These are phyloP conservation scores for Callinectes sapidus DNA, from an alignment of 2,888 invertebrate genomes.

Conservation along the genomic window DNA sequence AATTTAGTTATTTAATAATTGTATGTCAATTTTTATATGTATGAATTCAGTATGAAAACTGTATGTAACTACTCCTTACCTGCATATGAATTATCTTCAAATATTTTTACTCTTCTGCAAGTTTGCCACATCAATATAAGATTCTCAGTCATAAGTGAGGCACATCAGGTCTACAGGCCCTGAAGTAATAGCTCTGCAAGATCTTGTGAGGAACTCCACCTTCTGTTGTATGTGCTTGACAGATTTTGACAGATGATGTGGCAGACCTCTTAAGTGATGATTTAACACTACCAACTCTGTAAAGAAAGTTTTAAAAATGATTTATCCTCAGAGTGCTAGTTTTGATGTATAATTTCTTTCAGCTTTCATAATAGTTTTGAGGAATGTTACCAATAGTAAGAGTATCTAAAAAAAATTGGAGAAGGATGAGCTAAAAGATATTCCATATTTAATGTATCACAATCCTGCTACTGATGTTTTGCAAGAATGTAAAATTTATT, in stretches of 20 bases:
- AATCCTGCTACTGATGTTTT: neutral
- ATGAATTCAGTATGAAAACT: neutral
- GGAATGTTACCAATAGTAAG: neutral
- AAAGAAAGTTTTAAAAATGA: neutral
- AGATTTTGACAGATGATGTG: neutral
- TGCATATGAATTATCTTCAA: neutral
- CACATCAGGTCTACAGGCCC: neutral
- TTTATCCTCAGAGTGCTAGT: neutral
- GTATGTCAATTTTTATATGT: neutral
- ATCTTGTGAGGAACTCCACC: neutral
- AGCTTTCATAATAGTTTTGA: neutral
- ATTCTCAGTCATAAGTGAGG: neutral
- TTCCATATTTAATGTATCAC: neutral
- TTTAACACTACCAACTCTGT: neutral
- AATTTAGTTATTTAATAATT: neutral
- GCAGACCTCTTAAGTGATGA: neutral
- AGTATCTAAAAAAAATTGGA: neutral
- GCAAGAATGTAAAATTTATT: conserved; percentile 5
- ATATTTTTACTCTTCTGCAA: neutral
- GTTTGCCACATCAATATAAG: neutral
- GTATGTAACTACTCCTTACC: neutral
- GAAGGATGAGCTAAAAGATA: neutral
- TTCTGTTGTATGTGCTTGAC: neutral
- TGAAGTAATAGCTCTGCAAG: neutral
- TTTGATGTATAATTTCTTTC: neutral